These are phyloP conservation scores for Zoanthus gigantus DNA, from an alignment of 92 coral and sea anemone species.

Conservation along the genomic window DNA sequence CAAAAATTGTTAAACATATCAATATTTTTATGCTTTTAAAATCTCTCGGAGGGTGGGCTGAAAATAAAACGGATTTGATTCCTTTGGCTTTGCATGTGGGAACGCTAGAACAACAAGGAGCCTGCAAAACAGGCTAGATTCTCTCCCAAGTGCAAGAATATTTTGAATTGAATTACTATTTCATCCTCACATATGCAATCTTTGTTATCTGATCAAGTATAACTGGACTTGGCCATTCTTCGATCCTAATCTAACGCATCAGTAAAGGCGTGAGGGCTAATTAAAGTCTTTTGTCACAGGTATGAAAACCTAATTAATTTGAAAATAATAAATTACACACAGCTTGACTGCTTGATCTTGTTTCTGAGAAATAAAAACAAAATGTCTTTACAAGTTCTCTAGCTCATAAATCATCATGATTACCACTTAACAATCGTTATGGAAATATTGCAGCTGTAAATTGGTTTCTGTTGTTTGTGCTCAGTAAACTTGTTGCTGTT, in stretches of 20 bases:
- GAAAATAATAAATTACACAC: conserved; percentile 54
- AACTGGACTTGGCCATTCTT: conserved; percentile 18
- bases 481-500: neutral
- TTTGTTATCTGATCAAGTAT: conserved; percentile 31
- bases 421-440: conserved; percentile 29
- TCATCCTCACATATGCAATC: conserved; percentile 9
- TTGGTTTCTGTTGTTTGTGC: conserved; percentile 11
- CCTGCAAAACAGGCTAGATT: neutral
- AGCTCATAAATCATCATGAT: conserved; percentile 45
- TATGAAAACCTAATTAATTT: conserved; percentile 47
- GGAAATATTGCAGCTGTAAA: conserved; percentile 32
- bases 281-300: conserved; percentile 35
- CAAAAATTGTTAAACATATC: conserved; percentile 24
- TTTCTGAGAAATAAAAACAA: conserved; percentile 30
- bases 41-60: conserved; percentile 30
- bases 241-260: conserved; percentile 3
- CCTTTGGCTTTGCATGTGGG: conserved; percentile 16
- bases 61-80: neutral
- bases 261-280: conserved; percentile 43
- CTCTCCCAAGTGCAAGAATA: neutral
- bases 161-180: neutral
- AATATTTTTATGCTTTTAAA: conserved; percentile 38
- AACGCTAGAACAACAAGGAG: neutral
- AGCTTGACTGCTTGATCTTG: conserved; percentile 23
- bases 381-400: conserved; percentile 16